phyloP scores from a whole-genome alignment of 2,888 invertebrate species.

The Fissipunctia ypsillon region DNA sequence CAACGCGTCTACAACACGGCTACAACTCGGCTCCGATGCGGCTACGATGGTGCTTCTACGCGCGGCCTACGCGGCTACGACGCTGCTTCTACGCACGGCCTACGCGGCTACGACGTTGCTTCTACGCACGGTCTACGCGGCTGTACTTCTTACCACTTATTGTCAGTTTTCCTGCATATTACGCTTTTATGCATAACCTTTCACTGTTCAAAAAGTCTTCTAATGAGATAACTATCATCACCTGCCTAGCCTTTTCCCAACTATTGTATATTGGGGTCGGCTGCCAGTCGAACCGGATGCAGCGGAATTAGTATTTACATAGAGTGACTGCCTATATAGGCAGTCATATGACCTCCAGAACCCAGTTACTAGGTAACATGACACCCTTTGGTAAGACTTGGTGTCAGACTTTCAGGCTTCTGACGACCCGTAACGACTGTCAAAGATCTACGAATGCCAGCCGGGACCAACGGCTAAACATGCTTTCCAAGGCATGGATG shows the following conservation, averaged over 20 bases:
- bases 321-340: neutral
- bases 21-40: neutral
- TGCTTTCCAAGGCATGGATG: no score
- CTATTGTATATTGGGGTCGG: fast-evolving
- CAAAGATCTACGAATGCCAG: no score
- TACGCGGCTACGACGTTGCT: no score
- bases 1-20: neutral
- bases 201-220: neutral
- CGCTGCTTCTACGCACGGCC: neutral
- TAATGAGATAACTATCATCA: neutral
- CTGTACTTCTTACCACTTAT: neutral
- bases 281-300: neutral
- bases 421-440: no score
- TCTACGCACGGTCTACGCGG: neutral
- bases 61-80: neutral
- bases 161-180: neutral
- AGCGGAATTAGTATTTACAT: no score
- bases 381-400: neutral
- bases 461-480: no score
- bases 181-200: neutral
- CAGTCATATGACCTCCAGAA: neutral
- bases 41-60: neutral
- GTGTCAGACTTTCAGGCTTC: neutral
- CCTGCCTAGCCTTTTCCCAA: no score
- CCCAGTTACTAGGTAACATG: no score